Evolutionary conservation across 2,113 vertebrate species (phyloP).

Genomic region (Sceloporus tristichus): DNA sequence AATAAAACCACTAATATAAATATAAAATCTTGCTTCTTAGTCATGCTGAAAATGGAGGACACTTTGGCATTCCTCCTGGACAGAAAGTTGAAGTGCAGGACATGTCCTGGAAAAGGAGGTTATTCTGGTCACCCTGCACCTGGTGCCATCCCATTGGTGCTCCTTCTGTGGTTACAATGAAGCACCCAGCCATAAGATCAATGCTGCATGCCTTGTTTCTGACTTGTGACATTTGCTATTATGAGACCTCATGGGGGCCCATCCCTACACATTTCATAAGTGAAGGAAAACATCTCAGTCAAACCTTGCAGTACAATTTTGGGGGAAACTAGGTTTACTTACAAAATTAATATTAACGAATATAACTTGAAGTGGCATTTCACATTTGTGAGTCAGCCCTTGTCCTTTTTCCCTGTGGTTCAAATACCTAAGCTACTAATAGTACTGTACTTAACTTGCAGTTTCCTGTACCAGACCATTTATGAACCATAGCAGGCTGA

Average conservation of each 20-base stretch:
- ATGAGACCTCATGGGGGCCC: not conserved
- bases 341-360: not conserved
- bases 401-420: not conserved
- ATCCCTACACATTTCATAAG: not conserved
- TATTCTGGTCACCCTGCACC: no score
- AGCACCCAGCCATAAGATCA: no score
- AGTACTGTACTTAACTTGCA: not conserved
- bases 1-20: no score
- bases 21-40: no score
- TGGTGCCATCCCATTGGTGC: no score
- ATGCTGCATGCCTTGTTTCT: no score
- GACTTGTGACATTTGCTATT: not conserved
- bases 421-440: not conserved
- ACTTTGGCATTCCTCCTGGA: no score
- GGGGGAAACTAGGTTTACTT: no score
- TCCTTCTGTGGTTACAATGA: no score
- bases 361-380: not conserved
- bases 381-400: not conserved
- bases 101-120: no score
- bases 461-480: not conserved
- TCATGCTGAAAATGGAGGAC: no score
- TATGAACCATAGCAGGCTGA: not conserved
- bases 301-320: not conserved
- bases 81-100: no score
- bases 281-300: not conserved